phyloP scores from a whole-genome alignment of 2,797 vertebrate genomes.

The Yasuhikotakia modesta region DNA sequence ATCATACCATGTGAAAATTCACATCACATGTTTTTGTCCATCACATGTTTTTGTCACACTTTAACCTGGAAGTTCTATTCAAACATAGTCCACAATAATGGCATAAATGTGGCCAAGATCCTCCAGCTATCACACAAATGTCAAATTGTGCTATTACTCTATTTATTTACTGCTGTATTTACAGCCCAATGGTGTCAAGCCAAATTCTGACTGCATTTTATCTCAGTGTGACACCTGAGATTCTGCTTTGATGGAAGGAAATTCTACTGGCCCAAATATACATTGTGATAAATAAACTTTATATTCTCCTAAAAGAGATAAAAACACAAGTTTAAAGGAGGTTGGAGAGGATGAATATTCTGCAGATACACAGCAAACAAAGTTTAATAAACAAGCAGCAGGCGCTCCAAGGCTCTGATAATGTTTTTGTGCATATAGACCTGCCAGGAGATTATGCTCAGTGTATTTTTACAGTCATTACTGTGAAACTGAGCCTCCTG shows the following conservation, averaged over 20 bases:
- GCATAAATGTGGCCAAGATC: neutral
- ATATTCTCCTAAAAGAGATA: neutral
- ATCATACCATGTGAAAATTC: too few relatives aligned
- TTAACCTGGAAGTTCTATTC: too few relatives aligned
- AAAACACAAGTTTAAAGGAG: neutral
- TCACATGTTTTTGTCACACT: too few relatives aligned
- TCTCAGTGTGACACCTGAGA: too few relatives aligned
- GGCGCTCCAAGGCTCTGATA: neutral
- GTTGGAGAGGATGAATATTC: neutral
- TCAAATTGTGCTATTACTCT: neutral
- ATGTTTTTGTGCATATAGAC: constrained; percentile 29
- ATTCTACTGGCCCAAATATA: neutral
- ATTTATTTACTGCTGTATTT: neutral
- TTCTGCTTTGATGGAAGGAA: too few relatives aligned
- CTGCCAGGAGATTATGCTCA: constrained; percentile 24
- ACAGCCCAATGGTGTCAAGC: neutral
- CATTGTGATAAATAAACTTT: neutral
- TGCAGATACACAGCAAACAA: constrained; percentile 12
- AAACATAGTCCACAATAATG: neutral
- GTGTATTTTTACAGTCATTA: constrained; percentile 44
- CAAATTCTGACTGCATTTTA: neutral
- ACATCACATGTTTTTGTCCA: too few relatives aligned
- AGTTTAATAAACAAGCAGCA: neutral
- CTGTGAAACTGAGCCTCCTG: constrained; percentile 46
- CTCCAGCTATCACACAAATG: neutral